Evolutionary conservation across 1,140 invertebrate genomes (phyloP).

Genomic region (Caligus rogercresseyi): DNA sequence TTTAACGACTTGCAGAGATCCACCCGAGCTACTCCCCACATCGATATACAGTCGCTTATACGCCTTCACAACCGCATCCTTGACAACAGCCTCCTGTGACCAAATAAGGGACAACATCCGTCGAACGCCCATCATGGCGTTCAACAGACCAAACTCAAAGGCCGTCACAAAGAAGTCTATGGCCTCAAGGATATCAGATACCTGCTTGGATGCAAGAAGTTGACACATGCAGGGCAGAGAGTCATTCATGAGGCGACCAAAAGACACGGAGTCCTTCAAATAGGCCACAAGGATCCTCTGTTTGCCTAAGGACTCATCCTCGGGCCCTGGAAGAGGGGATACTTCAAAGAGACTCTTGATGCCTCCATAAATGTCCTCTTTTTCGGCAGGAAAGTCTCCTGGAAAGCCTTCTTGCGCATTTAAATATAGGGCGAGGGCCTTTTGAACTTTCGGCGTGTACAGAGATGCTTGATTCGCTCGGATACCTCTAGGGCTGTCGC

Average conservation of each 20-base stretch:
- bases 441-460: slow-evolving; percentile 18
- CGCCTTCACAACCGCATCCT: slow-evolving; percentile 40
- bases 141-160: slow-evolving; percentile 33
- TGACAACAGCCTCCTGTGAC: slow-evolving; percentile 43
- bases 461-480: slow-evolving; percentile 17
- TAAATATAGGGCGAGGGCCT: slow-evolving; percentile 21
- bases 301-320: slow-evolving; percentile 26
- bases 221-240: slow-evolving; percentile 49
- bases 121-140: slow-evolving; percentile 47
- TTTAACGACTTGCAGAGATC: slow-evolving; percentile 24
- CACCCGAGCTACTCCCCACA: slow-evolving; percentile 16
- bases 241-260: slow-evolving; percentile 44
- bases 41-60: slow-evolving; percentile 45
- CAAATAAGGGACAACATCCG: slow-evolving; percentile 57
- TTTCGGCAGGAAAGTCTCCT: slow-evolving; percentile 20
- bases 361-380: slow-evolving; percentile 27
- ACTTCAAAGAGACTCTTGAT: slow-evolving; percentile 23
- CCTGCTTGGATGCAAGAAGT: slow-evolving; percentile 50
- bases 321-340: slow-evolving; percentile 17
- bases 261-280: slow-evolving; percentile 42
- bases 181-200: slow-evolving; percentile 59
- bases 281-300: slow-evolving; percentile 29
- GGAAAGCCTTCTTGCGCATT: slow-evolving; percentile 20
- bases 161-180: slow-evolving; percentile 58
- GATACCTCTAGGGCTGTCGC: slow-evolving; percentile 19